Conservation (phyloP, 1,140 invertebrate species). For the Drosophila obscura region DNA sequence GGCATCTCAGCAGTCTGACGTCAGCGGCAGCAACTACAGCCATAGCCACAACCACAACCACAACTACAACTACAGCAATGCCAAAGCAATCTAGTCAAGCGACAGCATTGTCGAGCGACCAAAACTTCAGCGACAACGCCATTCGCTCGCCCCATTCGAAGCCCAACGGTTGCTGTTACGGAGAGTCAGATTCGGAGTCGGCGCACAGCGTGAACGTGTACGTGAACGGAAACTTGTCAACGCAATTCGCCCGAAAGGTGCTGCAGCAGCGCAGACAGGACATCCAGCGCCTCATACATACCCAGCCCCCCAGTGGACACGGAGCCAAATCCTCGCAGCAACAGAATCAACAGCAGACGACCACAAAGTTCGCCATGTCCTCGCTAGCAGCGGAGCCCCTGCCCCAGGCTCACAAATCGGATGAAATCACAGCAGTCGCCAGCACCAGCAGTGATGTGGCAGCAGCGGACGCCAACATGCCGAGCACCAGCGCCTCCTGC, state of each 20-base stretch:
- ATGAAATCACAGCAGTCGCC: slow-evolving; percentile 45
- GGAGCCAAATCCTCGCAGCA: slow-evolving; percentile 56
- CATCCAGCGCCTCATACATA: slow-evolving; percentile 67
- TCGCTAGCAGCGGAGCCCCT: slow-evolving; percentile 77
- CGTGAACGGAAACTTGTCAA: slow-evolving; percentile 29
- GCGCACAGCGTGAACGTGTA: slow-evolving; percentile 37
- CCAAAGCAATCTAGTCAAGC: slow-evolving; percentile 68
- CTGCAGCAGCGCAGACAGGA: slow-evolving; percentile 60
- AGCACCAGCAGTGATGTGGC: slow-evolving; percentile 4
- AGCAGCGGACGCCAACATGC: slow-evolving; percentile 6
- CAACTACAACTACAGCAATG: slow-evolving; percentile 43
- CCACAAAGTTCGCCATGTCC: slow-evolving; percentile 78
- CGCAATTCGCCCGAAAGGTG: slow-evolving; percentile 62
- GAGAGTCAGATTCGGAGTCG: slow-evolving; percentile 62
- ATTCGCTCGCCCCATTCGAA: slow-evolving; percentile 58
- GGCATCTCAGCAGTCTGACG: slow-evolving; percentile 49
- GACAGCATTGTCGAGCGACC: slow-evolving; percentile 38
- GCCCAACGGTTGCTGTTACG: slow-evolving; percentile 63
- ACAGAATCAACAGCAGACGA: slow-evolving; percentile 57
- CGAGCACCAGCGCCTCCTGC: slow-evolving; percentile 42
- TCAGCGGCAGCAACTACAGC: slow-evolving; percentile 43
- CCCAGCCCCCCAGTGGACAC: slow-evolving; percentile 43
- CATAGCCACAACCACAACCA: slow-evolving; percentile 15
- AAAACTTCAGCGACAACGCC: slow-evolving; percentile 56
- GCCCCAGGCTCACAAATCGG: slow-evolving; percentile 44